Base-by-base conservation (phyloP, 2,888 invertebrate species). In the Tenthredo scrophulariae region DNA sequence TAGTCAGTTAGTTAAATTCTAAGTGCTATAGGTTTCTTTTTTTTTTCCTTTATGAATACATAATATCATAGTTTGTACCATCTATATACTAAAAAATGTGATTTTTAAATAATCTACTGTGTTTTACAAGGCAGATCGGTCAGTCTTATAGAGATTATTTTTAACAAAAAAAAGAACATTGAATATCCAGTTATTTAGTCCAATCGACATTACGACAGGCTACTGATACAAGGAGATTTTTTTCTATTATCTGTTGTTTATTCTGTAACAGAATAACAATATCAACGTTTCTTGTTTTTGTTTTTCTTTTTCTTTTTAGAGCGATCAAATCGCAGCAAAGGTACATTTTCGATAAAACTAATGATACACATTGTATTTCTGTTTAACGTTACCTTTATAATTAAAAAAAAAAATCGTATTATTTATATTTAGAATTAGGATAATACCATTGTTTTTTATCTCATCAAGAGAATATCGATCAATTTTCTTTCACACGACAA, bases 41-140 rank as follows among this genome's bases (percentile, higher is more conserved):
- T n/a, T 72, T 10, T 72, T n/a, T 43, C 4, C 13, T 43, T 43
- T 18, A 43, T 43, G 43, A 22, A 74, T 43, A 54, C 54, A 18
- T 50, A 77, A 18, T 50, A 77, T 75, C 15, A 29, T 79, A 79
- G 33, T 79, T 79, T 79, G 79, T 79, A 79, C 79, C 79, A 62
- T 79, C 79, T 79, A 79, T 37, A 22, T 62, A 62, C n/a, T 33
- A 58, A 58, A 58, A 33, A 26, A 77, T 50, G 50, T 46, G 75
- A 77, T 46, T 77, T 50, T 15, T 77, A 74, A 79, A 79, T 58
- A 62, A 79, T 79, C 79, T 58, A 79, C 79, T 13, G 79, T 67
- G 82, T 43, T n/a, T 67, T 83, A 83, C 89, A 91, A 91, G 90
- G 90, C 91, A 90, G 89, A 91, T 90, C 89, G 89, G 88, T 91